A percentile compares a stretch with the other conserved stretches of the same genome.
These are phyloP conservation scores for Eudemis profundana DNA, from an alignment of 2,888 invertebrate genomes.

Conservation along the genomic window DNA sequence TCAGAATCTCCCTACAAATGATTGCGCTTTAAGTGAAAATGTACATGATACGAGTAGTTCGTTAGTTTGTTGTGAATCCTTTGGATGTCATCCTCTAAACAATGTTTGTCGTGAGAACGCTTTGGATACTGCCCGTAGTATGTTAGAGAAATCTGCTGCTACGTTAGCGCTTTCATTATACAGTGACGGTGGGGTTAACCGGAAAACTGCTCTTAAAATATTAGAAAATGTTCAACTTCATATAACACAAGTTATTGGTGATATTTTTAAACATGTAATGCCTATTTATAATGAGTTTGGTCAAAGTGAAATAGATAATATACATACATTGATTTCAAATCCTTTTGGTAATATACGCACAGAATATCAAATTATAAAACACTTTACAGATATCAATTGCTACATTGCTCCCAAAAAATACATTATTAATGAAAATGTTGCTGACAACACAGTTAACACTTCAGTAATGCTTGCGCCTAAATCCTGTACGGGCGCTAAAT, in stretches of 20 bases:
- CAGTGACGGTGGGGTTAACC: slow-evolving; percentile 1
- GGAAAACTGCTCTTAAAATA: slow-evolving; percentile 3
- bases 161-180: no score
- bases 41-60: no score
- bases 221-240: no score
- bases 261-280: neutral
- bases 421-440: slow-evolving; percentile 6
- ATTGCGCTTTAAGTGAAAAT: no score
- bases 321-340: neutral
- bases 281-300: slow-evolving; percentile 4
- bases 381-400: slow-evolving; percentile 1
- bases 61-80: no score
- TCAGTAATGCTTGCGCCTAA: slow-evolving; percentile 7
- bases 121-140: no score
- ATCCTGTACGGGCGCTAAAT: neutral
- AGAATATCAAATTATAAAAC: slow-evolving; percentile 4
- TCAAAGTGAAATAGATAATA: neutral
- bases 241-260: slow-evolving; percentile 2
- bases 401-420: slow-evolving; percentile 4
- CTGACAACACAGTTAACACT: neutral
- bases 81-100: no score
- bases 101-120: no score
- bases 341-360: neutral
- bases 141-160: no score
- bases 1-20: no score